Conservation (phyloP, 1,140 invertebrate genomes). For the Dreissena polymorpha region DNA sequence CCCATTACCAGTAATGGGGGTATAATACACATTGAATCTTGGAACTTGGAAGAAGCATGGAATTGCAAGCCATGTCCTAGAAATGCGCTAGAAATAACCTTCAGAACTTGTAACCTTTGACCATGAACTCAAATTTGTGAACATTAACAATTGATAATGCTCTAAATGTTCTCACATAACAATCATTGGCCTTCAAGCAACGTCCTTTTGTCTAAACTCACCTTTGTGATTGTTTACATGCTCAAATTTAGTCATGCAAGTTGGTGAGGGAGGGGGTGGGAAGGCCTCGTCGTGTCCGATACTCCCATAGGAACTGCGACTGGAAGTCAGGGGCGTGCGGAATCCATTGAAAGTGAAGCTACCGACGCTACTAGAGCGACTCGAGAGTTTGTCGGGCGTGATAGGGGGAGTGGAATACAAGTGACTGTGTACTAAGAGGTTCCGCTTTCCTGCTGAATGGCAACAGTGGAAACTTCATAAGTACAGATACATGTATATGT, state of each 20-base stretch:
- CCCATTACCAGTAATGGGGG: too few species aligned
- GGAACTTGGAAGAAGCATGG: too few species aligned
- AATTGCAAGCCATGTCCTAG: too few species aligned
- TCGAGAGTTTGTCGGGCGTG: conserved; percentile 32
- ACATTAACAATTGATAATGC: too few species aligned
- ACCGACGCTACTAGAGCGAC: conserved; percentile 17
- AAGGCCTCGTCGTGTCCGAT: conserved; percentile 69
- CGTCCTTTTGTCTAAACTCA: conserved; percentile 19
- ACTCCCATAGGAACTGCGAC: conserved; percentile 57
- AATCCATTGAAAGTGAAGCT: background rate
- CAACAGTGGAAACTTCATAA: background rate
- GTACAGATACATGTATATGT: too few species aligned
- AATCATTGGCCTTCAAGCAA: too few species aligned
- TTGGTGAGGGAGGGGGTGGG: conserved; percentile 69
- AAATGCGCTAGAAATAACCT: too few species aligned
- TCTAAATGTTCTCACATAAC: too few species aligned
- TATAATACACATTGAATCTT: too few species aligned
- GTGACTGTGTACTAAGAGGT: conserved; percentile 9
- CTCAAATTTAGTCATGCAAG: conserved; percentile 43
- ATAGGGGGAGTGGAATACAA: conserved; percentile 16
- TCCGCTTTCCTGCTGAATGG: conserved; percentile 36
- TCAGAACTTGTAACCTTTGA: too few species aligned
- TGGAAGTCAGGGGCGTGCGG: background rate
- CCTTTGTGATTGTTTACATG: conserved; percentile 21
- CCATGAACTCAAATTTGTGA: too few species aligned